These are phyloP conservation scores for Drosophila saltans DNA, from an alignment of 1,140 invertebrate species.

Conservation along the genomic window DNA sequence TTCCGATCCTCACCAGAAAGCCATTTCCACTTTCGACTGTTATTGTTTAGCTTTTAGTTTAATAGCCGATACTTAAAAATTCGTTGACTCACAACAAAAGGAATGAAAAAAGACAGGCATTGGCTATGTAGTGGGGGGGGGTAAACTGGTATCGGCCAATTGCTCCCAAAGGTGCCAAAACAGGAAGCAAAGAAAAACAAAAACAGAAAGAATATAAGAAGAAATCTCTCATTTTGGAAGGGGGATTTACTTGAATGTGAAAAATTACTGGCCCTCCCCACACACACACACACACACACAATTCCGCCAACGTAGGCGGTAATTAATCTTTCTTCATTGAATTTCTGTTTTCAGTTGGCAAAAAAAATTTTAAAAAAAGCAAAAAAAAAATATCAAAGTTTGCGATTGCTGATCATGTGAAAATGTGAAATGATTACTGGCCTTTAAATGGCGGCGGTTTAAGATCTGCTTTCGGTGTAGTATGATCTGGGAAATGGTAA, in stretches of 20 bases:
- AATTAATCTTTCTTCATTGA: conserved; percentile 53
- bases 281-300: not conserved
- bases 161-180: conserved; percentile 8
- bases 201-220: conserved; percentile 8
- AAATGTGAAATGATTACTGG: conserved; percentile 19
- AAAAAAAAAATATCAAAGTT: too few species aligned
- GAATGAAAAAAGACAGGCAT: not conserved
- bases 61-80: conserved; percentile 75
- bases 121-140: too few species aligned
- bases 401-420: conserved; percentile 40
- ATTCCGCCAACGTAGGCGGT: conserved; percentile 58
- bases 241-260: conserved; percentile 31
- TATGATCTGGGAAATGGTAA: too few species aligned
- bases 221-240: not conserved
- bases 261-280: not conserved
- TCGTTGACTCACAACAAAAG: conserved; percentile 60
- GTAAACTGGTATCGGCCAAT: not conserved
- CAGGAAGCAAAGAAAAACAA: conserved; percentile 27
- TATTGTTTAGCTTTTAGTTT: conserved; percentile 77
- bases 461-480: conserved; percentile 11
- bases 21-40: conserved; percentile 60
- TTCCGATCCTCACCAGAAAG: conserved; percentile 38
- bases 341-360: conserved; percentile 19
- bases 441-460: conserved; percentile 9
- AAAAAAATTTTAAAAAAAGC: conserved; percentile 14